phyloP scores from a whole-genome alignment of 2,113 vertebrate genomes.

The Onychostruthus taczanowskii region DNA sequence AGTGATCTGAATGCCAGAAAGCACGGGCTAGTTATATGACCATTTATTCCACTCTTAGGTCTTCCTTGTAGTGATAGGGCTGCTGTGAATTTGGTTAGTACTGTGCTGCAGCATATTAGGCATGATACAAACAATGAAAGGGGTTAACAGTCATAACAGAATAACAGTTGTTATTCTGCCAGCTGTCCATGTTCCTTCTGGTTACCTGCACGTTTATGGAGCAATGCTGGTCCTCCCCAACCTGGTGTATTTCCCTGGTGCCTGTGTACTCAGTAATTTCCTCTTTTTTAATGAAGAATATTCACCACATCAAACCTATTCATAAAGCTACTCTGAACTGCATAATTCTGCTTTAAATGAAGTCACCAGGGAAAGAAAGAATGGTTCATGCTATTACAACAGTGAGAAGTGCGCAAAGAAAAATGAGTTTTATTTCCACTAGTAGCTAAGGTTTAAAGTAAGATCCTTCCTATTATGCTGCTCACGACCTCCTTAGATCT shows the following conservation, averaged over 20 bases:
- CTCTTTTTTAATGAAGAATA: neutral
- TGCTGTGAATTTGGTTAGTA: neutral
- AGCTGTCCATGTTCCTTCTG: neutral
- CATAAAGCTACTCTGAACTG: neutral
- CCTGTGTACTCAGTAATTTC: neutral
- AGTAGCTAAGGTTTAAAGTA: conserved; percentile 56
- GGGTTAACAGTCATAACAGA: neutral
- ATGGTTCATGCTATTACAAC: neutral
- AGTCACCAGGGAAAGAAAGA: neutral
- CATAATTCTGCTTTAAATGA: neutral
- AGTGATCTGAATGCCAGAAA: neutral
- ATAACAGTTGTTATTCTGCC: neutral
- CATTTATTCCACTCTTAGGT: neutral
- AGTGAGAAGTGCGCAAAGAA: neutral
- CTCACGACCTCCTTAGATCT: conserved; percentile 54
- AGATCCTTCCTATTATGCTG: conserved; percentile 57
- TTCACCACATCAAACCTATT: neutral
- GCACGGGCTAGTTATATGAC: neutral
- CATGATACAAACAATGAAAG: neutral
- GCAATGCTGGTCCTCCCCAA: neutral
- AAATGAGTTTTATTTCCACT: conserved; percentile 32
- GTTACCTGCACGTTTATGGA: neutral
- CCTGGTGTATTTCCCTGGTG: neutral
- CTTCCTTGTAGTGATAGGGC: neutral
- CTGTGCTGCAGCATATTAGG: neutral